A percentile compares a stretch with the other conserved stretches of the same genome.
phyloP scores from a whole-genome alignment of 2,113 vertebrate species.

The Ciconia boyciana region DNA sequence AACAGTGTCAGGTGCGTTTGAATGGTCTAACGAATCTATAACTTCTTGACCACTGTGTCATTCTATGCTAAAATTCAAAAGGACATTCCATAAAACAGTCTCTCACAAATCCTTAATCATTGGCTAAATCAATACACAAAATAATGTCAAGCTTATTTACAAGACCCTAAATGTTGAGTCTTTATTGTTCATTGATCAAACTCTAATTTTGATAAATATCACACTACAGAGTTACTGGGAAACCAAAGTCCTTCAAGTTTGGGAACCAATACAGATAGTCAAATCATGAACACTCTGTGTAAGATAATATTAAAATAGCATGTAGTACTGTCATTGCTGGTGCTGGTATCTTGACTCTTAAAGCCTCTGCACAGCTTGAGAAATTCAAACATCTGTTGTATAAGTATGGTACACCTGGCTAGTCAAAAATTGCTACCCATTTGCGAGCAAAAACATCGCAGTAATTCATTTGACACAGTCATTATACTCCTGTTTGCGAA shows the following conservation, averaged over 20 bases:
- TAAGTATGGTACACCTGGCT: constrained; percentile 41
- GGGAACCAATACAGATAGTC: not conserved
- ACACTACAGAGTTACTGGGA: not conserved
- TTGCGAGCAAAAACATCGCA: not conserved
- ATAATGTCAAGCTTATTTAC: not conserved
- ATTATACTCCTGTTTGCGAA: constrained; percentile 62
- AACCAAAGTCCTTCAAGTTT: not conserved
- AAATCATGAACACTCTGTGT: not conserved
- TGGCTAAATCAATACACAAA: not conserved
- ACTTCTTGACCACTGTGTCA: not conserved
- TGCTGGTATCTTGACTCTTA: not conserved
- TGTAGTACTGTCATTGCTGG: not conserved
- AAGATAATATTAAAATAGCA: not conserved
- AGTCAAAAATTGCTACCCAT: not conserved
- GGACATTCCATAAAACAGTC: not conserved
- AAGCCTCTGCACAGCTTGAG: constrained; percentile 23
- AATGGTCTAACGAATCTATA: not conserved
- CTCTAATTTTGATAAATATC: not conserved
- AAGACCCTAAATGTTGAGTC: not conserved
- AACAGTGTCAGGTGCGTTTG: not conserved
- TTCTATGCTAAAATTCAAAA: not conserved
- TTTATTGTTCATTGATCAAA: not conserved
- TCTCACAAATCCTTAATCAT: not conserved
- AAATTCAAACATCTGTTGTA: constrained; percentile 54
- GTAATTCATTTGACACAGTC: constrained; percentile 56